Conservation (phyloP, 2,113 vertebrate species). For the Vidua macroura region DNA sequence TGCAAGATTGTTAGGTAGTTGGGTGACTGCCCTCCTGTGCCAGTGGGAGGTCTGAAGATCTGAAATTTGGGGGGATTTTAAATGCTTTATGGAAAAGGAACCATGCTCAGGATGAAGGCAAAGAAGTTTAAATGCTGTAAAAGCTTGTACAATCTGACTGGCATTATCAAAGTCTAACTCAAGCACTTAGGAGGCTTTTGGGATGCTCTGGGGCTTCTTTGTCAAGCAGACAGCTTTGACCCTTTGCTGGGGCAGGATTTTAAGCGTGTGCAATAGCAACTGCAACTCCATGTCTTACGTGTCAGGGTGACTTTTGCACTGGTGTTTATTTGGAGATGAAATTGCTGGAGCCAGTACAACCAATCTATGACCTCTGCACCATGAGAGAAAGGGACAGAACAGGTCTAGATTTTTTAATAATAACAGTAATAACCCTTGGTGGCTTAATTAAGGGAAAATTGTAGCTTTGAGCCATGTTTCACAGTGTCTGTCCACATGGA, state of each 20-base stretch:
- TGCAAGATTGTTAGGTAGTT: not conserved
- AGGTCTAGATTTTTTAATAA: not conserved
- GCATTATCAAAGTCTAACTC: not conserved
- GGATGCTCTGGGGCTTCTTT: not conserved
- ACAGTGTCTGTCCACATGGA: not conserved
- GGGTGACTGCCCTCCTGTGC: not conserved
- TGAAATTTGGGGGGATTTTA: not conserved
- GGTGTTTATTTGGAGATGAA: not conserved
- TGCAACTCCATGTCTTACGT: rapidly evolving
- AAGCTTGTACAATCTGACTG: not conserved
- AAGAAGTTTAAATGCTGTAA: not conserved
- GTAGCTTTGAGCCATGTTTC: not conserved
- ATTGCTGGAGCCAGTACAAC: not conserved
- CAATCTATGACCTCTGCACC: rapidly evolving
- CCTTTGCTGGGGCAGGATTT: not conserved
- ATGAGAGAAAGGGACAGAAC: not conserved
- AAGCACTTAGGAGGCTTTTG: not conserved
- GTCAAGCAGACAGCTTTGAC: not conserved
- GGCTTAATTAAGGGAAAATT: not conserved
- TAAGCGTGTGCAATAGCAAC: not conserved
- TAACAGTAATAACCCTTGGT: not conserved
- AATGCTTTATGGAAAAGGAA: not conserved
- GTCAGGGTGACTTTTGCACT: not conserved
- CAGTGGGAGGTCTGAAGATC: not conserved
- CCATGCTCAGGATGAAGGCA: not conserved